phyloP scores from a whole-genome alignment of 2,113 vertebrate genomes.

The Tachysurus fulvidraco region DNA sequence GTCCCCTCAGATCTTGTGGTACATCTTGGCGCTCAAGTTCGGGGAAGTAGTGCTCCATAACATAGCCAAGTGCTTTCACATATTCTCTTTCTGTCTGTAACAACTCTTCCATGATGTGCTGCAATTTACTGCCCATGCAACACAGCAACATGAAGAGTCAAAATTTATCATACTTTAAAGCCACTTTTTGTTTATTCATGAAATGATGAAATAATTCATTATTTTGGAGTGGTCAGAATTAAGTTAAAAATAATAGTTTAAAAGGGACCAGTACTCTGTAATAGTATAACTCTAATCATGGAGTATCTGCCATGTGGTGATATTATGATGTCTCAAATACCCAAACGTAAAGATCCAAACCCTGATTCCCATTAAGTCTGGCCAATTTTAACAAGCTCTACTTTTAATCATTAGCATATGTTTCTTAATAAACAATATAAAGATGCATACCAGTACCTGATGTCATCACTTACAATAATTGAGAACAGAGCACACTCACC shows the following conservation, averaged over 20 bases:
- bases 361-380: background rate
- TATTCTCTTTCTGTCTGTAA: conserved; percentile 76
- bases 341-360: background rate
- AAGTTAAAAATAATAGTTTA: background rate
- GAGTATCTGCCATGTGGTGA: background rate
- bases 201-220: too few species aligned
- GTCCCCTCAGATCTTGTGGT: conserved; percentile 76
- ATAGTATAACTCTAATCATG: background rate
- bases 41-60: conserved; percentile 73
- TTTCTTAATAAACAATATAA: conserved; percentile 7
- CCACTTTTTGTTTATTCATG: background rate
- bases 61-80: conserved; percentile 71
- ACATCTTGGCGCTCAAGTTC: conserved; percentile 74
- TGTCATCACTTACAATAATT: background rate
- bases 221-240: background rate
- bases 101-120: conserved; percentile 73
- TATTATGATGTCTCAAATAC: background rate
- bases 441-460: conserved; percentile 10
- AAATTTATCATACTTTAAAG: conserved; percentile 3
- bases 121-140: conserved; percentile 67
- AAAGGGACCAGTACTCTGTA: background rate
- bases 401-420: conserved; percentile 2
- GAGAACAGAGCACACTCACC: background rate
- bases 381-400: background rate
- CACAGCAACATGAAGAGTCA: conserved; percentile 42